phyloP scores from a whole-genome alignment of 2,888 invertebrate genomes.

The Apoderus coryli region DNA sequence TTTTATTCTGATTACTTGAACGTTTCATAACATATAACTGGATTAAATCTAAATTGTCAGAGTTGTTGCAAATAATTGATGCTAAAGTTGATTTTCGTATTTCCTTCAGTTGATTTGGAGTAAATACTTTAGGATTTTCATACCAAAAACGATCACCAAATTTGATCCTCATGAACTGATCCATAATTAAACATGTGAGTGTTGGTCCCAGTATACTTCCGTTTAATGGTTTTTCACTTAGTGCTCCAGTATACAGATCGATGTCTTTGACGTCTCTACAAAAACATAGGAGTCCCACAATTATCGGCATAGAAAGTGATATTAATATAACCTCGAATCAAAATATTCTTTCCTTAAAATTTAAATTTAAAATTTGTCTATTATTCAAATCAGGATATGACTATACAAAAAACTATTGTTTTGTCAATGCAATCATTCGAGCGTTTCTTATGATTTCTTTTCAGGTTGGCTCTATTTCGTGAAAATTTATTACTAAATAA shows the following conservation, averaged over 20 bases:
- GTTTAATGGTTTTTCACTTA: constrained; percentile 59
- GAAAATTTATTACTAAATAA: no score
- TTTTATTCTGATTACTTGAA: constrained; percentile 37
- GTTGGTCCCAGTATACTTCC: constrained; percentile 73
- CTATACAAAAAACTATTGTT: no score
- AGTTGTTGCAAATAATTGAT: constrained; percentile 62
- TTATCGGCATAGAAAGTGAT: no score
- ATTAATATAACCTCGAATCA: no score
- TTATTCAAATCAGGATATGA: no score
- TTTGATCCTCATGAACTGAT: constrained; percentile 73
- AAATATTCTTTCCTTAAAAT: no score
- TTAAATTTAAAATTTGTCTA: no score
- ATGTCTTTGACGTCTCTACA: constrained; percentile 61
- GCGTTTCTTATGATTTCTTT: no score
- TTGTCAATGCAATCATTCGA: no score
- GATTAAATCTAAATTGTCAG: constrained; percentile 46
- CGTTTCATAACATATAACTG: constrained; percentile 60
- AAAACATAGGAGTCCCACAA: no score
- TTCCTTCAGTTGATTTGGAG: constrained; percentile 61
- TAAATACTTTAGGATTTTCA: constrained; percentile 60
- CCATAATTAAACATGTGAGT: constrained; percentile 67
- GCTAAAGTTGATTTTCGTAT: constrained; percentile 64
- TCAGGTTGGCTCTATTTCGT: no score
- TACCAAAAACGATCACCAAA: constrained; percentile 82
- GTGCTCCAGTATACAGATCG: constrained; percentile 76